A percentile compares a stretch with the other conserved stretches of the same genome.
Conservation (phyloP, 2,113 vertebrate genomes). For the Phycodurus eques region DNA sequence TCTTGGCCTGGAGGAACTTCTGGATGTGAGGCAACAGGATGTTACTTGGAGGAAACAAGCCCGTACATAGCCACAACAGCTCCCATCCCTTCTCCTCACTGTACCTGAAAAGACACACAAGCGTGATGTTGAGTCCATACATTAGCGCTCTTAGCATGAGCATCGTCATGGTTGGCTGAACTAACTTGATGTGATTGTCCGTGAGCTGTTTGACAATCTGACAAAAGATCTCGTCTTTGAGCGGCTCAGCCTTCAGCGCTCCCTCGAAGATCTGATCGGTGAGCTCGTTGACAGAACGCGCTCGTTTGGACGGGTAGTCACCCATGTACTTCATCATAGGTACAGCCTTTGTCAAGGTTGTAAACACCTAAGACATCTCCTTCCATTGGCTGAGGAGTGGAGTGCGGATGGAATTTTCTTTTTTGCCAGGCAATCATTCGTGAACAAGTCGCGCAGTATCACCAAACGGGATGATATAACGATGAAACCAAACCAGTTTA, state of each 20-base stretch:
- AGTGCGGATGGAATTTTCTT: not conserved
- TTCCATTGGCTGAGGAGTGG: not conserved
- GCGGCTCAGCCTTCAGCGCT: constrained; percentile 89
- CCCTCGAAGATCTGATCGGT: constrained; percentile 99
- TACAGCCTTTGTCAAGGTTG: constrained; percentile 78
- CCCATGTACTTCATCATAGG: constrained; percentile 96
- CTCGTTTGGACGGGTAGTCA: constrained; percentile 93
- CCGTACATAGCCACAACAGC: constrained; percentile 92
- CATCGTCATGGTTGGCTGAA: not conserved
- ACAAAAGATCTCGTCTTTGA: constrained; percentile 94
- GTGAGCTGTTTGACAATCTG: constrained; percentile 97
- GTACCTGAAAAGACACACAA: constrained; percentile 70
- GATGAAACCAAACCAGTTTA: not conserved
- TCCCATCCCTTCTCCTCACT: constrained; percentile 98
- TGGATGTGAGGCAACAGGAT: constrained; percentile 91
- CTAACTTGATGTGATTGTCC: constrained; percentile 91
- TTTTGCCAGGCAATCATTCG: not conserved
- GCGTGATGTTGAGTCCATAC: not conserved
- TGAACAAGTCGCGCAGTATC: not conserved
- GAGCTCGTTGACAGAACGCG: constrained; percentile 89
- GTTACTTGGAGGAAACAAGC: constrained; percentile 93
- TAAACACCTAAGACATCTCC: not conserved
- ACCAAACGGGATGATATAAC: not conserved
- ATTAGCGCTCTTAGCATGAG: not conserved
- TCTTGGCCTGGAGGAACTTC: constrained; percentile 93